Evolutionary conservation across 1,140 invertebrate species (phyloP).

Genomic region (Hypothenemus hampei): DNA sequence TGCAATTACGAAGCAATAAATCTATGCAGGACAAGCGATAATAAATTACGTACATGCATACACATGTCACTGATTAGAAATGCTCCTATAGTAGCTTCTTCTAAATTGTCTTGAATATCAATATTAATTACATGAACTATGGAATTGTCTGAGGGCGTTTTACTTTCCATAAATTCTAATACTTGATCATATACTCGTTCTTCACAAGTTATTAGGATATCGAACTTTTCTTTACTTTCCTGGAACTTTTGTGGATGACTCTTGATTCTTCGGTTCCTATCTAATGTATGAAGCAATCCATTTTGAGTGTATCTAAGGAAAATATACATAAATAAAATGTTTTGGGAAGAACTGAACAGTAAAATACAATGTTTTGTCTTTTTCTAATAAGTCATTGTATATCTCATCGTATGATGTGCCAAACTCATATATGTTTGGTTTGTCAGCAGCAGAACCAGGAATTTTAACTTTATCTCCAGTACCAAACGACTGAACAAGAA

Average conservation of each 20-base stretch:
- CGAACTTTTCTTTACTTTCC: conserved; percentile 83
- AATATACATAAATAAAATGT: too few relatives aligned
- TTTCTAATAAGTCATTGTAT: conserved; percentile 87
- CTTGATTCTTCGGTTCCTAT: conserved; percentile 96
- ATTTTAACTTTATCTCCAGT: conserved; percentile 97
- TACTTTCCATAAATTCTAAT: conserved; percentile 68
- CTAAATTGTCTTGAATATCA: conserved; percentile 99
- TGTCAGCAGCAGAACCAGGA: conserved; percentile 89
- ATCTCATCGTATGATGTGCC: conserved; percentile 95
- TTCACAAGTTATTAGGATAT: conserved; percentile 96
- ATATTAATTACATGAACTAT: conserved; percentile 97
- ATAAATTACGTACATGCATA: conserved; percentile 64
- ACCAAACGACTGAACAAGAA: conserved; percentile 93
- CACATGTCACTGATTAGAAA: conserved; percentile 96
- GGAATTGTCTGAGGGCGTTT: conserved; percentile 67
- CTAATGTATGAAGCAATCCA: conserved; percentile 97
- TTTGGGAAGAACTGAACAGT: conserved; percentile 16
- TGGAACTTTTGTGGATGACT: conserved; percentile 93
- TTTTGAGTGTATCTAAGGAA: conserved; percentile 90
- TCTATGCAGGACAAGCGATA: too few relatives aligned
- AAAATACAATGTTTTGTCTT: conserved; percentile 83
- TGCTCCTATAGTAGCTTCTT: conserved; percentile 99
- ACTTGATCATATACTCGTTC: conserved; percentile 98
- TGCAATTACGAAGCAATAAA: conserved; percentile 48
- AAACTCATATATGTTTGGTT: conserved; percentile 98